phyloP scores from a whole-genome alignment of 1,140 invertebrate species.

The Drosophila eugracilis region DNA sequence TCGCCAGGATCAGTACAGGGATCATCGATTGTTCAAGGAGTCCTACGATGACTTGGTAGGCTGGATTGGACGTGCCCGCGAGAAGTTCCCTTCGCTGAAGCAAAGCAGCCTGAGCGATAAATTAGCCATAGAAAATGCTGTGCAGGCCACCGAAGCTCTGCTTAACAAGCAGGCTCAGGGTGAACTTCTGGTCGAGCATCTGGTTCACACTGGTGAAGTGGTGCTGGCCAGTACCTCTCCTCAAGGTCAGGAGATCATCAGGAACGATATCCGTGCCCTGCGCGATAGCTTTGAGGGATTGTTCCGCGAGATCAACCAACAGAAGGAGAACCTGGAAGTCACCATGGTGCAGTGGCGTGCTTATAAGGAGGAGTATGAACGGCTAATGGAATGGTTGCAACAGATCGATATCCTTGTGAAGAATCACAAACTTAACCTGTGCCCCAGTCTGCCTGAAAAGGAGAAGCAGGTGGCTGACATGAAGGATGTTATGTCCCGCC shows the following conservation, averaged over 20 bases:
- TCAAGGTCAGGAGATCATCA: constrained; percentile 92
- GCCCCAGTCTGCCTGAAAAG: constrained; percentile 93
- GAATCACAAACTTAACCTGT: constrained; percentile 93
- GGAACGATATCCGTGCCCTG: constrained; percentile 93
- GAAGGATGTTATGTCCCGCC: constrained; percentile 90
- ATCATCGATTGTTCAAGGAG: constrained; percentile 95
- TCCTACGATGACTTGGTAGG: constrained; percentile 94
- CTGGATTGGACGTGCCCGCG: constrained; percentile 93
- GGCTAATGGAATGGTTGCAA: constrained; percentile 96
- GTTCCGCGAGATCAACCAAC: constrained; percentile 93
- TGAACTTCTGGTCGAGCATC: constrained; percentile 93
- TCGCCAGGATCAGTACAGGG: constrained; percentile 93
- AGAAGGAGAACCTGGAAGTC: constrained; percentile 93
- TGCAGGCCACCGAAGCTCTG: constrained; percentile 93
- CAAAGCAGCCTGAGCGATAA: constrained; percentile 94
- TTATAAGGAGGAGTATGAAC: constrained; percentile 96
- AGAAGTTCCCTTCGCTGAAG: constrained; percentile 94
- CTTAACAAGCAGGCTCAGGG: constrained; percentile 96
- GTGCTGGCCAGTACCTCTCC: constrained; percentile 92
- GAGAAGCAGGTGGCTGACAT: constrained; percentile 93
- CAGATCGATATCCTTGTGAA: constrained; percentile 96
- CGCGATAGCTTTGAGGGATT: constrained; percentile 93
- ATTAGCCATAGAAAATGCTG: constrained; percentile 94
- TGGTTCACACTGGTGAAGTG: constrained; percentile 94
- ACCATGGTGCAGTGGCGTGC: constrained; percentile 94